Percentiles rank a stretch among this genome's conserved stretches.
Conservation (phyloP, 2,113 vertebrate genomes). For the Chamaetylas fuelleborni region DNA sequence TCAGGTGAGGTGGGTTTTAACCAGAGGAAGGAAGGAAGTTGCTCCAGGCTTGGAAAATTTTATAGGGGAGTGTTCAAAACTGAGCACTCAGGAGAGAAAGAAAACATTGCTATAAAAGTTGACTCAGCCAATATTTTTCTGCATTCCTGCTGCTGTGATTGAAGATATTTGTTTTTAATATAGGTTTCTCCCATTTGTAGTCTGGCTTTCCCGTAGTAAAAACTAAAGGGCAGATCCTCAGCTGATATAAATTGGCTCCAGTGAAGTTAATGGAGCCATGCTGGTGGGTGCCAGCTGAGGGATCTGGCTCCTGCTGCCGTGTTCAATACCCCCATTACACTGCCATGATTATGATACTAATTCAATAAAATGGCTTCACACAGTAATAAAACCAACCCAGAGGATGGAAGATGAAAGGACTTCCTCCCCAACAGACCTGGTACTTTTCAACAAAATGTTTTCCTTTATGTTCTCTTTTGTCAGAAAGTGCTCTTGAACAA, state of each 20-base stretch:
- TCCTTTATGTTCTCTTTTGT: conserved; percentile 9
- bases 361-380: conserved; percentile 32
- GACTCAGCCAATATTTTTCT: conserved; percentile 53
- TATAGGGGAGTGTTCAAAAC: conserved; percentile 20
- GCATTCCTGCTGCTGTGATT: conserved; percentile 49
- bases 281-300: conserved; percentile 51
- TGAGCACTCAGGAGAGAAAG: conserved; percentile 15
- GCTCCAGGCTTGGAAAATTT: conserved; percentile 47
- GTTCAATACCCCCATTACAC: neutral
- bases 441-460: conserved; percentile 20
- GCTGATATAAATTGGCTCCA: conserved; percentile 55
- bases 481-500: neutral
- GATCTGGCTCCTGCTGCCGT: conserved; percentile 16
- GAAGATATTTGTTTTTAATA: conserved; percentile 62
- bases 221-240: conserved; percentile 54
- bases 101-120: conserved; percentile 53
- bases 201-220: conserved; percentile 33
- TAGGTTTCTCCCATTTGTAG: conserved; percentile 38
- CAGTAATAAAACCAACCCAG: conserved; percentile 3
- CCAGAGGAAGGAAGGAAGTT: neutral
- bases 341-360: conserved; percentile 38
- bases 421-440: neutral
- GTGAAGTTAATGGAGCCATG: conserved; percentile 32
- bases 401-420: conserved; percentile 49
- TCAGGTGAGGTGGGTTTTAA: conserved; percentile 28